phyloP scores from a whole-genome alignment of 1,140 invertebrate genomes.

The Bradysia coprophila region DNA sequence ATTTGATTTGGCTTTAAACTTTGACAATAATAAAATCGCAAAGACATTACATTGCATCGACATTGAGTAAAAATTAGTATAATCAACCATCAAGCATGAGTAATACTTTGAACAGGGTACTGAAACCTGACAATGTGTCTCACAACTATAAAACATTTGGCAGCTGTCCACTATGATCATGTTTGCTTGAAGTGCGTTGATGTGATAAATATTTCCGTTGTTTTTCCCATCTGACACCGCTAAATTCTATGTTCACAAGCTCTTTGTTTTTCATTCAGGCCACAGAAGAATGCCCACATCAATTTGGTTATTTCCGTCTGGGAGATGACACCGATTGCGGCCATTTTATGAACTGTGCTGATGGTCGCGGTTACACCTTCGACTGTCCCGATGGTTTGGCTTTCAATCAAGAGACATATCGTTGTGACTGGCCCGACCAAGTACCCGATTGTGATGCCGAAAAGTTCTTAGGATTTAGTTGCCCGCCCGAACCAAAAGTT shows the following conservation, averaged over 20 bases:
- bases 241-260: not conserved
- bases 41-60: not conserved
- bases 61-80: not conserved
- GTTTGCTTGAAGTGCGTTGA: no score
- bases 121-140: no score
- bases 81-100: not conserved
- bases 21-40: no score
- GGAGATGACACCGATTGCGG: constrained; percentile 56
- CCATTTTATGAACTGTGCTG: constrained; percentile 67
- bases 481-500: constrained; percentile 29
- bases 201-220: no score
- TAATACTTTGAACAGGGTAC: no score
- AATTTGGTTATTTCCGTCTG: constrained; percentile 63
- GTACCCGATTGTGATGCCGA: constrained; percentile 59
- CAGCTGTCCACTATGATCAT: not conserved
- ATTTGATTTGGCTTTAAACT: not conserved
- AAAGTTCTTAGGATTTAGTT: constrained; percentile 47
- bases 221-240: not conserved
- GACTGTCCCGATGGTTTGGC: constrained; percentile 62
- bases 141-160: not conserved
- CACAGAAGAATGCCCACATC: constrained; percentile 63
- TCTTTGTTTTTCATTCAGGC: constrained; percentile 25
- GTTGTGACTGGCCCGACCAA: constrained; percentile 74
- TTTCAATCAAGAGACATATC: constrained; percentile 53
- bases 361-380: constrained; percentile 34